Evolutionary conservation across 1,140 invertebrate species (phyloP).

Genomic region (Aphaenogaster floridana): DNA sequence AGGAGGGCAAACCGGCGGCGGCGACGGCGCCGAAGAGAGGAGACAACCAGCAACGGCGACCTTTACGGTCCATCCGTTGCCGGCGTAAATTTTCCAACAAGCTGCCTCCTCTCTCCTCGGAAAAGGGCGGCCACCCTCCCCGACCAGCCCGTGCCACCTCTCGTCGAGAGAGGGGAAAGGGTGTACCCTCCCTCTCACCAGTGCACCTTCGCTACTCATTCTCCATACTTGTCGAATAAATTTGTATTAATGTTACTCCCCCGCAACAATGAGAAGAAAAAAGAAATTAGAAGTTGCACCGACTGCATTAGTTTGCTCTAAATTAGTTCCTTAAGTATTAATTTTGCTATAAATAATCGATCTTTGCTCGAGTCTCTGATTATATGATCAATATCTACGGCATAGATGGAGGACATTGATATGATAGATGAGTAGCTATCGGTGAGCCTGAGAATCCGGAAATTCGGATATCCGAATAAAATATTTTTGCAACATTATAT

Average conservation of each 20-base stretch:
- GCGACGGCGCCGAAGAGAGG: constrained; percentile 53
- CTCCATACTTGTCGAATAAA: constrained; percentile 23
- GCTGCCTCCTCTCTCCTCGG: constrained; percentile 48
- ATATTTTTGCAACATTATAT: not conserved
- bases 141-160: not conserved
- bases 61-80: constrained; percentile 72
- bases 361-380: not conserved
- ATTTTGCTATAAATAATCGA: constrained; percentile 10
- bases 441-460: not conserved
- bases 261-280: not conserved
- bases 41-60: constrained; percentile 73
- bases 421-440: not conserved
- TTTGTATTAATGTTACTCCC: constrained; percentile 29
- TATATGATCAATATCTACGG: not conserved
- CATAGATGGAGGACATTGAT: not conserved
- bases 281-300: not conserved
- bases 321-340: constrained; percentile 14
- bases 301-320: not conserved
- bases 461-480: not conserved
- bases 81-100: constrained; percentile 75
- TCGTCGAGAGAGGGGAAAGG: constrained; percentile 14
- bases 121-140: constrained; percentile 16
- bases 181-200: not conserved
- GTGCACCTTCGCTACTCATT: not conserved
- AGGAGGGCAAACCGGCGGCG: constrained; percentile 29